Percentiles rank a stretch among this genome's conserved stretches.
phyloP scores from a whole-genome alignment of 1,140 invertebrate species.

The Nasonia vitripennis region DNA sequence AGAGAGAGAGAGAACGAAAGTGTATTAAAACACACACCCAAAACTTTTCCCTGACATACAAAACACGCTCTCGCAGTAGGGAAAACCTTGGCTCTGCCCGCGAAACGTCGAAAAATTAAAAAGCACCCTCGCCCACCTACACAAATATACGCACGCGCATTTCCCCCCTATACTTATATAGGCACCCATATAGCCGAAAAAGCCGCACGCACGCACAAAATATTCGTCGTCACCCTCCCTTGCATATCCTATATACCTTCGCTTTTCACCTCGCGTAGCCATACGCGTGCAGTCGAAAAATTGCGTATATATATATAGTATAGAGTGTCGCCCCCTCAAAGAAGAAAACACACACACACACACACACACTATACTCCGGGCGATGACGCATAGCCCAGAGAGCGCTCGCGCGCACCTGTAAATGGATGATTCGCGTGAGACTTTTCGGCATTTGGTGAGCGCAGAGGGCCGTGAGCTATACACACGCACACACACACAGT shows the following conservation, averaged over 20 bases:
- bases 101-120: too few relatives aligned
- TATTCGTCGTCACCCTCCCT: neutral
- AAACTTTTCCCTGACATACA: too few relatives aligned
- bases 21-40: too few relatives aligned
- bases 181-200: neutral
- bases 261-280: slow-evolving; percentile 17
- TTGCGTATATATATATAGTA: neutral
- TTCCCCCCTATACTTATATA: neutral
- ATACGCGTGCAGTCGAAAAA: slow-evolving; percentile 51
- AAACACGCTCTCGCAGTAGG: too few relatives aligned
- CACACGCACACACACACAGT: neutral
- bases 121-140: too few relatives aligned
- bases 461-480: neutral
- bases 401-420: slow-evolving; percentile 54
- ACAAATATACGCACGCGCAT: neutral
- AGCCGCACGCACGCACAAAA: neutral
- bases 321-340: neutral
- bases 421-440: slow-evolving; percentile 66
- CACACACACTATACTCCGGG: slow-evolving; percentile 20
- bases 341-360: slow-evolving; percentile 41
- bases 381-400: slow-evolving; percentile 27
- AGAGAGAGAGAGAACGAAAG: too few relatives aligned
- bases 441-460: slow-evolving; percentile 60
- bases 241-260: too few relatives aligned
- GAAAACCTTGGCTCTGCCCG: too few relatives aligned